Base-by-base conservation (phyloP, 1,140 invertebrate genomes). In the Danaus plexippus region DNA sequence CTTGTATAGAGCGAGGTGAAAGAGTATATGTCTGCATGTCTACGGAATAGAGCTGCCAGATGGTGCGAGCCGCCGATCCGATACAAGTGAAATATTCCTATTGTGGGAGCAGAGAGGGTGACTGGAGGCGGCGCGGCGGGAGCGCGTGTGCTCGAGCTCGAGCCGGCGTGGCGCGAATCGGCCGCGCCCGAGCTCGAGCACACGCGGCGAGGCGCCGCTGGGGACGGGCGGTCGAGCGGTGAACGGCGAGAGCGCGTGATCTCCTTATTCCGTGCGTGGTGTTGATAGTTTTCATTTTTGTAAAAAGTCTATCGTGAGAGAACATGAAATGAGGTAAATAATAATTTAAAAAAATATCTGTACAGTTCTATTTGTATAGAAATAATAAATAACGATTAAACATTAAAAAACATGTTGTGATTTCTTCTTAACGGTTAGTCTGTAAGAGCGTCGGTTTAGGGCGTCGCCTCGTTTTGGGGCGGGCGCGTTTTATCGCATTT, bases 311-410 rank as follows among this genome's bases (percentile, higher is more conserved):
- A 85, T 83, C 79, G 77, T 85, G 79, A 84, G 75, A 85, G 70
- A 66, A 76, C 71, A 75, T 81, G 83, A 85, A 71, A 87, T 81
- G 75, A 83, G 80, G 81, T 83, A 80, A 84, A 87, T 85, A 81
- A 78, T 84, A 85, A 87, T 82, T 87, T 86, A 87, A 87, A 86
- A 76, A 81, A 87, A 74, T 84, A 85, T 86, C 85, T 88, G 87
- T 88, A 88, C 85, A 88, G 87, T 87, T 87, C 82, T 88, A 87
- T 87, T 88, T 87, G 85, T 88, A 87, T 88, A 88, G 87, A 87
- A 88, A 87, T 87, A 87, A 85, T 85, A 85, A 86, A 88, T 87
- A 86, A 87, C 68, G 77, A 87, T 86, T 77, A 85, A 87, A 84
- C 77, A 77, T 71, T 77, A 69, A 75, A 85, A 85, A 79, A 66